Conservation (phyloP, 2,113 vertebrate species). For the Neopipo cinnamomea region DNA sequence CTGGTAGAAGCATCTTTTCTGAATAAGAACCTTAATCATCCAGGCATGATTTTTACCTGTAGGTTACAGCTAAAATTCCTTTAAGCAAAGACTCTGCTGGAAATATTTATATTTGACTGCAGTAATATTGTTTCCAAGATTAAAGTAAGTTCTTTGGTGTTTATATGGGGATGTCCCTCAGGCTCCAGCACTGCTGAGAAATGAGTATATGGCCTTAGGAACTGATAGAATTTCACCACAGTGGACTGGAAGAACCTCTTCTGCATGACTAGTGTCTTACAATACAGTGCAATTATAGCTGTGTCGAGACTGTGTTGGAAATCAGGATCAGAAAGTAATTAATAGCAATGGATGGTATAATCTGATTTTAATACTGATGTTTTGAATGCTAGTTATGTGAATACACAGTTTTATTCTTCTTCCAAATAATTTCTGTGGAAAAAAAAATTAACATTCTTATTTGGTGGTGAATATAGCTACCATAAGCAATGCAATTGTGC, state of each 20-base stretch:
- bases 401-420: neutral
- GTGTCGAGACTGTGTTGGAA: neutral
- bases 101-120: neutral
- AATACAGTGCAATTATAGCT: neutral
- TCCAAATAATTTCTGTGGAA: neutral
- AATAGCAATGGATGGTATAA: neutral
- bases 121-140: neutral
- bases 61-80: neutral
- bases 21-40: neutral
- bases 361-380: neutral
- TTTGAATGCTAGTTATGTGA: neutral
- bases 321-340: neutral
- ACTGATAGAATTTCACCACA: neutral
- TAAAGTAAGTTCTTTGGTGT: neutral
- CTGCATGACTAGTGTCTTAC: neutral
- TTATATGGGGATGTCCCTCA: neutral
- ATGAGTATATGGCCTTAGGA: neutral
- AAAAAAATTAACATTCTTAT: neutral
- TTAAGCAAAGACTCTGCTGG: neutral
- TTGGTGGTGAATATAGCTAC: neutral
- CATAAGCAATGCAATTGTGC: neutral
- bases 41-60: neutral
- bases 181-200: neutral
- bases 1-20: neutral
- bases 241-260: neutral